Percentiles rank a stretch among this genome's conserved stretches.
Evolutionary conservation across 2,888 invertebrate species (phyloP).

Genomic region (Trissolcus japonicus): DNA sequence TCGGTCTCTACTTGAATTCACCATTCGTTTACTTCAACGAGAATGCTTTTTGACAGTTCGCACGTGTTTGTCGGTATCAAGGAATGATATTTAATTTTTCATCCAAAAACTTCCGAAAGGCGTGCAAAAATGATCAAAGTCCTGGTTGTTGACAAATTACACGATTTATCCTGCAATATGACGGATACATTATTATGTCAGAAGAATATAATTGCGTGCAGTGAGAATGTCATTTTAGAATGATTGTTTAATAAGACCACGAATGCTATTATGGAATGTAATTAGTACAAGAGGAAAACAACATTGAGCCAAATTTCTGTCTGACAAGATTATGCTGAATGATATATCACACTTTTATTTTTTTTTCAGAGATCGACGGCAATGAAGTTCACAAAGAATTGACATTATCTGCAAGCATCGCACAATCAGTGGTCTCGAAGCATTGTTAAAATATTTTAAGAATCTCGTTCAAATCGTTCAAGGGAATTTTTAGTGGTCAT

Average conservation of each 20-base stretch:
- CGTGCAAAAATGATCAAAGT: too few relatives aligned
- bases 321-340: not conserved
- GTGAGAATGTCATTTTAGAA: not conserved
- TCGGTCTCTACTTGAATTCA: conserved; percentile 37
- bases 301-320: conserved; percentile 3
- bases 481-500: conserved; percentile 7
- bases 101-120: too few relatives aligned
- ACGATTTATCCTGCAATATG: too few relatives aligned
- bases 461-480: not conserved
- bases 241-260: not conserved
- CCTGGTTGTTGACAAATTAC: too few relatives aligned
- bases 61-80: too few relatives aligned
- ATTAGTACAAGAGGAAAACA: not conserved
- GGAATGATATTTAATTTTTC: too few relatives aligned
- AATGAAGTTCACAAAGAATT: conserved; percentile 7
- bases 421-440: not conserved
- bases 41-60: too few relatives aligned
- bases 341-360: not conserved
- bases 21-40: conserved; percentile 20
- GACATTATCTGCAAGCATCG: conserved; percentile 8
- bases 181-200: too few relatives aligned
- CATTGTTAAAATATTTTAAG: not conserved
- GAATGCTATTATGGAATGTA: not conserved
- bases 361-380: conserved; percentile 2
- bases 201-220: too few relatives aligned